A percentile compares a stretch with the other conserved stretches of the same genome.
Evolutionary conservation across 2,797 vertebrate species (phyloP).

Genomic region (Rallus crepitans): DNA sequence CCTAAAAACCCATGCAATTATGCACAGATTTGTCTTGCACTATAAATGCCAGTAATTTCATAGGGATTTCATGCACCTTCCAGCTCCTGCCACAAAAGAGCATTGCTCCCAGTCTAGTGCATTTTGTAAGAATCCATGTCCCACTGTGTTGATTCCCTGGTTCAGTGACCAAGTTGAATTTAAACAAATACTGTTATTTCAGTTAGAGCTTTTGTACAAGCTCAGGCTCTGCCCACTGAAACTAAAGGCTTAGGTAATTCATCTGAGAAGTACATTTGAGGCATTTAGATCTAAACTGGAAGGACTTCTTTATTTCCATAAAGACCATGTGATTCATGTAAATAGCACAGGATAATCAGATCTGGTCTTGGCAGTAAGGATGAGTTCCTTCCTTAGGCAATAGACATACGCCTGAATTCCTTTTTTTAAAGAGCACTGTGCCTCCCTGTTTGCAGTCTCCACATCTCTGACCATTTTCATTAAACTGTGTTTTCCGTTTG

Average conservation of each 20-base stretch:
- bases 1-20: not conserved
- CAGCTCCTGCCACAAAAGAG: not conserved
- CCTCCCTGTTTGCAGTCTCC: not conserved
- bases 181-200: not conserved
- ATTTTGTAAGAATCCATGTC: not conserved
- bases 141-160: not conserved
- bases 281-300: not conserved
- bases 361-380: not conserved
- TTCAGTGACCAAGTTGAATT: not conserved
- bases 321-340: not conserved
- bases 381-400: not conserved
- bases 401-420: not conserved
- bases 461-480: not conserved
- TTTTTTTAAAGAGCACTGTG: not conserved
- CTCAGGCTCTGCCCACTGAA: not conserved
- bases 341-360: not conserved
- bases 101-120: not conserved
- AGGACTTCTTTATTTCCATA: not conserved
- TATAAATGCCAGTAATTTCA: not conserved
- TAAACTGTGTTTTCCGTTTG: not conserved
- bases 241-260: not conserved
- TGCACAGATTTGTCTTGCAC: not conserved
- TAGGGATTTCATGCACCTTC: not conserved
- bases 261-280: not conserved
- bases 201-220: not conserved